Percentiles rank a stretch among this genome's conserved stretches.
phyloP scores from a whole-genome alignment of 2,797 vertebrate genomes.

The Sebastes matsubarae region DNA sequence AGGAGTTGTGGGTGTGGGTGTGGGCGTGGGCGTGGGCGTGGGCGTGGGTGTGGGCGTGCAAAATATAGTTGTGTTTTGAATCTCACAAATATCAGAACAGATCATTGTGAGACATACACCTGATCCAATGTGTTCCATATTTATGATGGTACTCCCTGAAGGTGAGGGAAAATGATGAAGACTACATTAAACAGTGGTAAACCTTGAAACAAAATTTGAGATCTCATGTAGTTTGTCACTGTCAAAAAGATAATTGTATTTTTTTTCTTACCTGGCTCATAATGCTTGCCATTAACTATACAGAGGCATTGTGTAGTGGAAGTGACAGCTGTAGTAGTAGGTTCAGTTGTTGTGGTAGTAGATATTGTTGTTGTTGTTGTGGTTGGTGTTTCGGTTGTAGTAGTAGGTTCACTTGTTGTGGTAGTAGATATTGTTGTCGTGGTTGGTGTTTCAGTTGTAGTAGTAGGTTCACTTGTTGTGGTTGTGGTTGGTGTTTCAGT shows the following conservation, averaged over 20 bases:
- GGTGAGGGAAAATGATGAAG: not conserved
- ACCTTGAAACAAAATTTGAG: not conserved
- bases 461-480: not conserved
- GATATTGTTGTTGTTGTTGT: no score
- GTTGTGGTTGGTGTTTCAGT: not conserved
- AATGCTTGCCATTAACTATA: constrained; percentile 59
- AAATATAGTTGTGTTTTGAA: no score
- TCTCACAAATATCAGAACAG: constrained; percentile 74
- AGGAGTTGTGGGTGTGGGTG: not conserved
- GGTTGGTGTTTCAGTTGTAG: not conserved
- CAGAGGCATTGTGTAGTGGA: constrained; percentile 59
- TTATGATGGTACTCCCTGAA: constrained; percentile 61
- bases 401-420: not conserved
- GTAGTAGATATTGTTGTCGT: not conserved
- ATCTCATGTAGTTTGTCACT: not conserved
- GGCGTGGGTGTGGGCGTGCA: not conserved
- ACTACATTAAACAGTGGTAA: not conserved
- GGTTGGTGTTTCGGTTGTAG: not conserved
- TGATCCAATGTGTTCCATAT: constrained; percentile 63
- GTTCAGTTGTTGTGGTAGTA: not conserved
- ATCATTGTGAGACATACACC: constrained; percentile 74
- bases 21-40: not conserved
- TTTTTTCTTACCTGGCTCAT: constrained; percentile 66
- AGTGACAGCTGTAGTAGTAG: not conserved
- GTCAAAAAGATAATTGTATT: not conserved